Conservation (phyloP, 1,140 invertebrate species). For the Stratiolaelaps scimitus region DNA sequence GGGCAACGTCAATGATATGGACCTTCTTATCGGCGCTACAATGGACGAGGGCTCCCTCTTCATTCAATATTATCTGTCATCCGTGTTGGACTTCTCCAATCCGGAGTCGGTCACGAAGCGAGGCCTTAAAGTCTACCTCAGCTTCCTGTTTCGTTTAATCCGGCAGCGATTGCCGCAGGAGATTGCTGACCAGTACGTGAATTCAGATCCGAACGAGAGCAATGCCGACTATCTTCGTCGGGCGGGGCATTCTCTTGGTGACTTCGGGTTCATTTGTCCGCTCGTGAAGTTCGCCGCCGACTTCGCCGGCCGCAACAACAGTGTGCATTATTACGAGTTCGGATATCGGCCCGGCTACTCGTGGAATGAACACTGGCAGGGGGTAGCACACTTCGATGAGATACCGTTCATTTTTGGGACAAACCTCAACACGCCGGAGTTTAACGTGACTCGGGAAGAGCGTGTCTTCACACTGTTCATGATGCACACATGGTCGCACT, state of each 20-base stretch:
- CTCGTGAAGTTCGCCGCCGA: slow-evolving; percentile 8
- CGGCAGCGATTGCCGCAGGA: slow-evolving; percentile 33
- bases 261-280: slow-evolving; percentile 14
- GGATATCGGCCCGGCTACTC: slow-evolving; percentile 20
- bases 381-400: slow-evolving; percentile 25
- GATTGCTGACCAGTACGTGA: slow-evolving; percentile 33
- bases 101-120: slow-evolving; percentile 8
- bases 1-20: slow-evolving; percentile 20
- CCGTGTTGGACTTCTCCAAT: slow-evolving; percentile 27
- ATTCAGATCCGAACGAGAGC: slow-evolving; percentile 28
- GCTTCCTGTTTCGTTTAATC: slow-evolving; percentile 31
- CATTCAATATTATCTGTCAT: slow-evolving; percentile 22
- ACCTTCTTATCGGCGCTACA: slow-evolving; percentile 27
- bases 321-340: slow-evolving; percentile 11
- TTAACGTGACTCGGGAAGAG: slow-evolving; percentile 12
- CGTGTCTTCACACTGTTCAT: slow-evolving; percentile 20
- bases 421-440: slow-evolving; percentile 4
- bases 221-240: background rate
- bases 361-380: slow-evolving; percentile 21
- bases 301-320: slow-evolving; percentile 9
- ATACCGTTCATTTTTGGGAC: slow-evolving; percentile 25
- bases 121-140: slow-evolving; percentile 23
- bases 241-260: slow-evolving; percentile 11
- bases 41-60: slow-evolving; percentile 28
- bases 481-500: slow-evolving; percentile 25